These are phyloP conservation scores for Myrmecobius fasciatus DNA, from an alignment of 2,113 vertebrate genomes.

Conservation along the genomic window DNA sequence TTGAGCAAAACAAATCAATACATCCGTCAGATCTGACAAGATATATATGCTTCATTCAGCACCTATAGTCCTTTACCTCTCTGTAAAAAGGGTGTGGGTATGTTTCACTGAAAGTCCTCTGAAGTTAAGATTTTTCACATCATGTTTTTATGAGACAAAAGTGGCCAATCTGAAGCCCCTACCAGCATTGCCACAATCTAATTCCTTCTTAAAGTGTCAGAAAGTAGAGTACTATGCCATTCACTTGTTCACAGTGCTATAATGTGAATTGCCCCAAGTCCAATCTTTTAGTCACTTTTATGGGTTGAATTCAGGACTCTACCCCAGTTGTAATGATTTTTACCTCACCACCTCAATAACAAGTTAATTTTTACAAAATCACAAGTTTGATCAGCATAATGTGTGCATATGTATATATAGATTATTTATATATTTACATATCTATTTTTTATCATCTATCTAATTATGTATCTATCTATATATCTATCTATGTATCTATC, in stretches of 20 bases:
- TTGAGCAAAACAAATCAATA: not conserved
- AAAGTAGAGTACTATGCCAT: not conserved
- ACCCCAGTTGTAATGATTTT: not conserved
- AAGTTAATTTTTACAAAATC: constrained; percentile 2
- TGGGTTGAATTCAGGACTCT: not conserved
- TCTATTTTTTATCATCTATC: too few species aligned
- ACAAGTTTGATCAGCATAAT: not conserved
- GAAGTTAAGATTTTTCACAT: not conserved
- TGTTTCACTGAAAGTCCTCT: not conserved
- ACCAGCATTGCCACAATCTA: not conserved
- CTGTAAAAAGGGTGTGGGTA: not conserved
- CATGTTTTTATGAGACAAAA: not conserved
- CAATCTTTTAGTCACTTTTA: not conserved
- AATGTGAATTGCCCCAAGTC: not conserved
- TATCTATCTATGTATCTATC: too few species aligned
- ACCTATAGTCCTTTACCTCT: too few species aligned
- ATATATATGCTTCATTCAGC: not conserved
- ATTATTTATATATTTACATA: too few species aligned
- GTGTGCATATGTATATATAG: too few species aligned
- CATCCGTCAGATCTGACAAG: not conserved
- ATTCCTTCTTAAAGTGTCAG: not conserved
- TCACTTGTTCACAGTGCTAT: not conserved
- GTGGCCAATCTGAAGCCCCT: not conserved
- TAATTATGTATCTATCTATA: too few species aligned
- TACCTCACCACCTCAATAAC: not conserved